Conservation (phyloP, 2,113 vertebrate genomes). For the Dipodomys stephensi region DNA sequence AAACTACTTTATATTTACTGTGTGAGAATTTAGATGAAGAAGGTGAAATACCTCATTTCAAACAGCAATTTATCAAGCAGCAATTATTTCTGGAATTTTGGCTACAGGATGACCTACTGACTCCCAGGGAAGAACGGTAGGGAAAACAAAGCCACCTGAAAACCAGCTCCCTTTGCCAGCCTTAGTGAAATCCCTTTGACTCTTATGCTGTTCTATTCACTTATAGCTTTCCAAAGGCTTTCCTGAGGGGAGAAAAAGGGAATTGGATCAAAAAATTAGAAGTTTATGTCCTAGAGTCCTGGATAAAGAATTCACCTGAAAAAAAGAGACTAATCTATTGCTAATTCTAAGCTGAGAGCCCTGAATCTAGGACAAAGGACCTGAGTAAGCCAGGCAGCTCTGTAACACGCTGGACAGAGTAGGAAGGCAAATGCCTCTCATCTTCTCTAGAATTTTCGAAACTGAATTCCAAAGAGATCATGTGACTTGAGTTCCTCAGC, state of each 20-base stretch:
- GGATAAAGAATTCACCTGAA: neutral
- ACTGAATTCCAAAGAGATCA: neutral
- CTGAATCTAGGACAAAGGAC: neutral
- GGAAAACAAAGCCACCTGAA: neutral
- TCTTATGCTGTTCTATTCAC: neutral
- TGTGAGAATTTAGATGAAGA: neutral
- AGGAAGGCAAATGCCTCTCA: no score
- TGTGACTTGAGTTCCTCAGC: neutral
- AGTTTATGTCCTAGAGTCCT: neutral
- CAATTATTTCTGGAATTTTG: neutral
- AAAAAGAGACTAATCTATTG: neutral
- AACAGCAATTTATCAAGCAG: neutral
- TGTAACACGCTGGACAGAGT: neutral
- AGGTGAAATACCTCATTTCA: neutral
- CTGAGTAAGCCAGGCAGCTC: neutral
- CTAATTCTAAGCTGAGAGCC: neutral
- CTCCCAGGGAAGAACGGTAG: neutral
- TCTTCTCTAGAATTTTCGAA: no score
- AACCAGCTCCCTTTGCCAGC: neutral
- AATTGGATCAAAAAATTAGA: neutral
- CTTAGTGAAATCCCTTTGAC: neutral
- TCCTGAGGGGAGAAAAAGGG: neutral
- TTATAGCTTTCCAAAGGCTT: neutral
- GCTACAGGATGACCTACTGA: neutral
- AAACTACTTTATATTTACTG: neutral